Base-by-base conservation (phyloP, 2,797 vertebrate species). In the Epinephelus coioides region DNA sequence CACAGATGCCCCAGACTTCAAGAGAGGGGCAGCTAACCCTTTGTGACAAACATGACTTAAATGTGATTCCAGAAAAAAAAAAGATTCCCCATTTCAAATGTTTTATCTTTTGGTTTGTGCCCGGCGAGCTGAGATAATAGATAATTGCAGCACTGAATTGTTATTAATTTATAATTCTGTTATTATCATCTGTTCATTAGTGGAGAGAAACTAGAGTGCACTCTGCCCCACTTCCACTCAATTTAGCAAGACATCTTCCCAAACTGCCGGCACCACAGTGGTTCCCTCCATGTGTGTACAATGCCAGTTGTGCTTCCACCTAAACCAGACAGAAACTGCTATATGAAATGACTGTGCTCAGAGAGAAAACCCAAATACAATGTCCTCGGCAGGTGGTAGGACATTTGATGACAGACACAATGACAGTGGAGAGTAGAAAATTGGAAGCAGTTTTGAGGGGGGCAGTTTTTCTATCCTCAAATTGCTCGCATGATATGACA, bases 111-210 rank as follows among this genome's bases (percentile, higher is more conserved):
- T 5, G 8, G 44, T 68, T 76, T 61, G 40, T 60, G 53, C 27
- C 53, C 10, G 55, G 13, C 3, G 1, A 40, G 43, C 61, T 9
- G 51, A 82, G 72, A 51, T 61, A 50, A 76, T 40, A 57, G 73
- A 62, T 78, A 55, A 80, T 27, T 38, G 27, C 61, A 46, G 51
- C 66, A 19, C 40, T 67, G 69, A 73, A 62, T 74, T 77, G 65
- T 82, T 66, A 84, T 82, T 78, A 61, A 84, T 85, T 79, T 27
- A 77, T 75, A 70, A 73, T 65, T 77, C 69, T 62, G 77, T 69
- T 74, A 65, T 68, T 75, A 38, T 80, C 51, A 43, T 86, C 77
- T 73, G 85, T 18, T 91, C 76, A 69, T 86, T 78, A 63, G 78
- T 12, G 23, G 67, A 63, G 60, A 57, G 43, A 73, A 34, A 73